Base-by-base conservation (phyloP, 2,888 invertebrate species). In the Mechanitis messenoides region DNA sequence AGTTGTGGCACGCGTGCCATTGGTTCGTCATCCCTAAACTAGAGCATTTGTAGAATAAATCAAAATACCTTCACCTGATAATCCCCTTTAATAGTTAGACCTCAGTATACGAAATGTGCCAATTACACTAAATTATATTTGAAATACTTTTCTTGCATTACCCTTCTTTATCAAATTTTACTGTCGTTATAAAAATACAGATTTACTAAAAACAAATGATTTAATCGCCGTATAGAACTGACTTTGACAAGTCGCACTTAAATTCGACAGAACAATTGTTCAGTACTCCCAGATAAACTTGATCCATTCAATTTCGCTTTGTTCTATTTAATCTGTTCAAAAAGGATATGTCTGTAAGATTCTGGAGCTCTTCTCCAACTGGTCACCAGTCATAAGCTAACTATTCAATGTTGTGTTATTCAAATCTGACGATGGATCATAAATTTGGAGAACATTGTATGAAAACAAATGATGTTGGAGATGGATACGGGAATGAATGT, bases 241-340 rank as follows among this genome's bases (percentile, higher is more conserved):
- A 76, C 82, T 84, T 82, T 85, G 86, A 87, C 86, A 85, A 86
- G 85, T 85, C 84, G 81, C 84, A 85, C 84, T 86, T 81, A 78
- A 82, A 84, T 83, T 80, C 78, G 76, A 83, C 78, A 80, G 75
- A 78, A 78, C 77, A 86, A 86, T 85, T 78, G 81, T 76, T 70
- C 66, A 65, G 68, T 53, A 73, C 72, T 72, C 75, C 86, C 85
- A 81, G 62, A 60, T 66, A 74, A 74, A 56, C 56, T 59, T 70
- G 83, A 72, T 59, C 79, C 62, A 50, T 66, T 69, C 76, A 72
- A 76, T 72, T 71, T 73, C 70, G 69, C 64, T 68, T 45, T 53
- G 45, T 59, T 53, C 59, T 59, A 12, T 46, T 38, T 33, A 56
- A 56, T 46, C 46, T 71, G 70, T 61, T 61, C 50, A 67, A 70